Evolutionary conservation across 2,797 vertebrate species (phyloP), one percentile per base, ranked within the genome.

Genomic region (Lacerta agilis): DNA sequence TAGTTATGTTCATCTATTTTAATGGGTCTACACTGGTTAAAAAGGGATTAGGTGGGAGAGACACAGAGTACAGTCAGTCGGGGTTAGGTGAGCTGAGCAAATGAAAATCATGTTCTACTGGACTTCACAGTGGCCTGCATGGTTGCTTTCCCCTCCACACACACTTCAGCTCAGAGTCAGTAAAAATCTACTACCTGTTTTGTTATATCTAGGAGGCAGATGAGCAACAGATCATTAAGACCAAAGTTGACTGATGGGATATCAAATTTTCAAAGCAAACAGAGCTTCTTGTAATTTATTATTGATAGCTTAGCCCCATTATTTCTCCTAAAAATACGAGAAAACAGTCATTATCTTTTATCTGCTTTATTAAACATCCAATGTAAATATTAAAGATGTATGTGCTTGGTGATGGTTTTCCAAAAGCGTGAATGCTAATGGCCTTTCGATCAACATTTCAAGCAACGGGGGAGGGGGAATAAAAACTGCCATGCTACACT

Each of bases 301-400:
- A 64, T 87, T 90, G 84, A 36, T 33, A 82, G 69, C 72, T 69
- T 61, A 73, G 49, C 49, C 55, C 36, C 80, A 86, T 83, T 80
- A 79, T 83, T 88, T 83, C 10, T 76, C 66, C 58, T 38, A 5
- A 88, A 88, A 94, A 87, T 29, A 73, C 45, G 75, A 1, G 75
- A 79, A 69, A 41, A 79, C 36, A 77, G 71, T 88, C 72, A 86
- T 85, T 83, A 83, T 75, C 66, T 88, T 85, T 90, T 85, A 77
- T 88, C 64, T 85, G 49, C n/a, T 87, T 82, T 88, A 85, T 88
- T 81, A 85, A 82, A 88, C 77, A 85, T 72, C 72, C 64, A 84
- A 36, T 29, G 82, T 80, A 66, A 79, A 38, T 66, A 83, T 77
- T 79, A 85, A 64, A 82, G 41, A 64, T 82, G 58, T 87, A 85